Evolutionary conservation across 2,888 invertebrate genomes (phyloP).

Genomic region (Acleris cristana): DNA sequence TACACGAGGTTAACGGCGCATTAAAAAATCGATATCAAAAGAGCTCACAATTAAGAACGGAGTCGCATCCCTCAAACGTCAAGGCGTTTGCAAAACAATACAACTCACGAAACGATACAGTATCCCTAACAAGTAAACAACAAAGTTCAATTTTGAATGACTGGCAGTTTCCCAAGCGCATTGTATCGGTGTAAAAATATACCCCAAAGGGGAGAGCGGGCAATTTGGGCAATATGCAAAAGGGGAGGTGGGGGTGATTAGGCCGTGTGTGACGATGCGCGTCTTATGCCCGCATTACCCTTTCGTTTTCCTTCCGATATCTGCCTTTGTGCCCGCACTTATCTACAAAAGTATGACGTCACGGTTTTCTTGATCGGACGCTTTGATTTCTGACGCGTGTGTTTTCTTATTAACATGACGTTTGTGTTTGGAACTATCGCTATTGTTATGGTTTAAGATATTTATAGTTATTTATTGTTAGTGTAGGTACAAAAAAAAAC

Average conservation of each 20-base stretch:
- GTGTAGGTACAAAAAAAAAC: too few relatives aligned
- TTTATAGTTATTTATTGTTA: too few relatives aligned
- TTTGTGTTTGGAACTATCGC: too few relatives aligned
- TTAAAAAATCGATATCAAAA: slow-evolving; percentile 73
- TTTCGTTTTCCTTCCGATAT: slow-evolving; percentile 83
- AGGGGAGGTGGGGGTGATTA: slow-evolving; percentile 77
- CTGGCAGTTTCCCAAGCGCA: slow-evolving; percentile 42
- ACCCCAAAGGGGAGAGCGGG: slow-evolving; percentile 61
- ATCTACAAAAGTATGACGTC: slow-evolving; percentile 16
- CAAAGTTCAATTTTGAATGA: slow-evolving; percentile 51
- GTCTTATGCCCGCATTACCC: slow-evolving; percentile 84
- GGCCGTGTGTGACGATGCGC: slow-evolving; percentile 84
- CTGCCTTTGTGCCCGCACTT: slow-evolving; percentile 68
- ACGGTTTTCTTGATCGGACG: slow-evolving; percentile 1
- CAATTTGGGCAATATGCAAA: slow-evolving; percentile 83
- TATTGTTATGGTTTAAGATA: too few relatives aligned
- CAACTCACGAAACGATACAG: slow-evolving; percentile 29
- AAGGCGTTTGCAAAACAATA: slow-evolving; percentile 42
- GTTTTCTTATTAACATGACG: not conserved
- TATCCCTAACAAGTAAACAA: slow-evolving; percentile 40
- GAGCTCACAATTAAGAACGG: slow-evolving; percentile 76
- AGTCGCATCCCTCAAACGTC: slow-evolving; percentile 78
- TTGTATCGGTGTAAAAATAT: slow-evolving; percentile 17
- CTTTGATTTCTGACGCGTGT: slow-evolving; percentile 29
- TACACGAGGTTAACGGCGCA: slow-evolving; percentile 31